Conservation (phyloP, 2,797 vertebrate species). For the Dicrostonyx torquatus region DNA sequence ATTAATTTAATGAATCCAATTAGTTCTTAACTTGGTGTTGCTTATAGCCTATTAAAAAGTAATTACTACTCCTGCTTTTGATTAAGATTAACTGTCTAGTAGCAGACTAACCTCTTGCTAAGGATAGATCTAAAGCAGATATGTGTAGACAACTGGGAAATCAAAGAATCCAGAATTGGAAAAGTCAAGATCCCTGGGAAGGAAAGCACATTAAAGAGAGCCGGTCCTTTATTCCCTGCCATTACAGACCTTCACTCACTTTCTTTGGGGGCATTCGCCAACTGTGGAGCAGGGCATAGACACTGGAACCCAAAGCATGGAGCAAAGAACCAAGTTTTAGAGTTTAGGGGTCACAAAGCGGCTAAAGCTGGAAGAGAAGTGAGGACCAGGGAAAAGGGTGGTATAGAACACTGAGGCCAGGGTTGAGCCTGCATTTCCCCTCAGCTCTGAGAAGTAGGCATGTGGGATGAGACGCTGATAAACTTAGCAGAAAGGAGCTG, state of each 20-base stretch:
- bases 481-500: conserved; percentile 5
- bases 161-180: conserved; percentile 14
- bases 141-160: conserved; percentile 35
- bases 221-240: background rate
- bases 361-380: background rate
- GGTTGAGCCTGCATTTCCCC: conserved; percentile 11
- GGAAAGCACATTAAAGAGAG: background rate
- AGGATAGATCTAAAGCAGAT: conserved; percentile 29
- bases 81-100: conserved; percentile 63
- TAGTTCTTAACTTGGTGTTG: conserved; percentile 76
- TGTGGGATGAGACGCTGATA: background rate
- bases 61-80: conserved; percentile 60
- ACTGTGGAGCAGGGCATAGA: background rate
- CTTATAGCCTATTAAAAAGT: conserved; percentile 72
- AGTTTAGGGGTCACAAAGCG: background rate
- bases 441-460: background rate
- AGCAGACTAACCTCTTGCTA: conserved; percentile 52
- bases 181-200: conserved; percentile 23
- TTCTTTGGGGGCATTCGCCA: background rate
- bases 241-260: background rate
- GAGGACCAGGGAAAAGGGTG: background rate
- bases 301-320: background rate
- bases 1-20: conserved; percentile 75
- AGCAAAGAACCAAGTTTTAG: background rate
- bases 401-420: background rate